A percentile compares a stretch with the other conserved stretches of the same genome.
phyloP scores from a whole-genome alignment of 64 coral and sea anemone genomes.

The Acropora yongei region DNA sequence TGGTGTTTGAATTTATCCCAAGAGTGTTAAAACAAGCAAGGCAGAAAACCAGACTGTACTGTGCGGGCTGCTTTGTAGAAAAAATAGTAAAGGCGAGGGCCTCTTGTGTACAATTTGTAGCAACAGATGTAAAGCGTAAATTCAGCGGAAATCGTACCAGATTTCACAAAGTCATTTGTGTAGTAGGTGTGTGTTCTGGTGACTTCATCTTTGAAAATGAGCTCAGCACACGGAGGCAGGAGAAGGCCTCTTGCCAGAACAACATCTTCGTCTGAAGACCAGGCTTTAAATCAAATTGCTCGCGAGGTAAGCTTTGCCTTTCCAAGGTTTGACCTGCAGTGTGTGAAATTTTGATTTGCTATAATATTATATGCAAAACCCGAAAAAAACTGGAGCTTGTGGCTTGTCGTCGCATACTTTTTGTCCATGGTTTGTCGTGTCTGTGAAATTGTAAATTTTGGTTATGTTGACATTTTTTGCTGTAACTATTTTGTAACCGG shows the following conservation, averaged over 20 bases:
- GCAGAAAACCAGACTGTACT: conserved; percentile 39
- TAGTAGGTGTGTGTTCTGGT: conserved; percentile 60
- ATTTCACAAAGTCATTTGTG: conserved; percentile 63
- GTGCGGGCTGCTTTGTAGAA: conserved; percentile 52
- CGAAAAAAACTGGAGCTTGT: neutral
- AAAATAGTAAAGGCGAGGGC: conserved; percentile 60
- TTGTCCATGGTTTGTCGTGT: neutral
- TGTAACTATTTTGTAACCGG: neutral
- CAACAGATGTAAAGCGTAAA: conserved; percentile 58
- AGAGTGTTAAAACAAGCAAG: conserved; percentile 60
- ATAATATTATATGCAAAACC: too few species aligned
- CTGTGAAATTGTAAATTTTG: neutral
- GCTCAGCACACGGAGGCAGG: conserved; percentile 87
- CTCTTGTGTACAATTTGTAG: conserved; percentile 55
- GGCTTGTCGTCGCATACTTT: neutral
- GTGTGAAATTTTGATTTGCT: too few species aligned
- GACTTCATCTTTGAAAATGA: conserved; percentile 83
- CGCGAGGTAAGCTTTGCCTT: conserved; percentile 79
- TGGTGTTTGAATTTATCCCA: conserved; percentile 61
- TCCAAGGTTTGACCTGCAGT: neutral
- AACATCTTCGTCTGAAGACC: conserved; percentile 84
- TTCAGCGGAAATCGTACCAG: neutral
- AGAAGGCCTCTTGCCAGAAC: conserved; percentile 77
- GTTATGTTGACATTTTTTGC: neutral
- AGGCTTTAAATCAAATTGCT: conserved; percentile 94